Percentiles rank a stretch among this genome's conserved stretches.
Conservation (phyloP, 2,888 invertebrate genomes). For the Portevinia maculata region DNA sequence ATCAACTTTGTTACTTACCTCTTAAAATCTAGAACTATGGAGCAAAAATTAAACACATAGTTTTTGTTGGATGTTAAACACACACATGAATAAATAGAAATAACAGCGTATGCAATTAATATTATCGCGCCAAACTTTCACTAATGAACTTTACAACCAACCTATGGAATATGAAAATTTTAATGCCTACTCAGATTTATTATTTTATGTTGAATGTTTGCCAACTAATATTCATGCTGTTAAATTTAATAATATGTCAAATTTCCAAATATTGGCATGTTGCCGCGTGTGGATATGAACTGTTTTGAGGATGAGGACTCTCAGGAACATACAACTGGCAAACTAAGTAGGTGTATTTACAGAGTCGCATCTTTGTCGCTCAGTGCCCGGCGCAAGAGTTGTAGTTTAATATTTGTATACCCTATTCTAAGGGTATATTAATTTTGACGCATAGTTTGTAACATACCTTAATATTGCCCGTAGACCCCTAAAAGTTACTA, state of each 20-base stretch:
- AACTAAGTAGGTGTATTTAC: not conserved
- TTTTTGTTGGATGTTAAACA: conserved; percentile 32
- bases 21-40: not conserved
- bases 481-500: no score
- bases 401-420: no score
- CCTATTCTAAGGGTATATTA: no score
- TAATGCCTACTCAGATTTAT: not conserved
- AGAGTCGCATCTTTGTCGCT: no score
- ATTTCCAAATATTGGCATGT: conserved; percentile 14
- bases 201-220: not conserved
- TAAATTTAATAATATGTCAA: not conserved
- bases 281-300: not conserved
- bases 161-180: not conserved
- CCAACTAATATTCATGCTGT: not conserved
- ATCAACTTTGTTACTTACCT: conserved; percentile 16
- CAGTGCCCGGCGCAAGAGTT: no score
- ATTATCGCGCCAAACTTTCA: conserved; percentile 30
- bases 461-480: no score
- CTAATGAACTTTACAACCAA: conserved; percentile 25
- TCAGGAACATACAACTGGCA: not conserved
- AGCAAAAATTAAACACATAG: conserved; percentile 5
- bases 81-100: conserved; percentile 32
- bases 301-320: not conserved
- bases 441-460: no score
- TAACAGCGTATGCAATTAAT: conserved; percentile 48